phyloP scores from a whole-genome alignment of 1,140 invertebrate species.

The Hyles euphorbiae region DNA sequence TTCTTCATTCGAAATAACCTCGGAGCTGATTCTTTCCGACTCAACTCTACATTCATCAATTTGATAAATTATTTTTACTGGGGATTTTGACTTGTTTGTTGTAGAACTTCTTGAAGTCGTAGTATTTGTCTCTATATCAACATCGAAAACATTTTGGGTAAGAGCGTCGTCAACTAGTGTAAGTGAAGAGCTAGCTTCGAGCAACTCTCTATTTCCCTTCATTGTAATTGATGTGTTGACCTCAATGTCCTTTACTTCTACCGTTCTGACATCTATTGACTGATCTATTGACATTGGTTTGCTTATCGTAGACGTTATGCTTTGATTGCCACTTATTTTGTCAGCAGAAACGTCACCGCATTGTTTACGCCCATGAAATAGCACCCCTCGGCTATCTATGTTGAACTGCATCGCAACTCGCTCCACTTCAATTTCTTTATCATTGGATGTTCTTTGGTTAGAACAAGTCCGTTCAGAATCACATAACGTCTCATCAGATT shows the following conservation, averaged over 20 bases:
- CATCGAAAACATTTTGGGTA: conserved; percentile 19
- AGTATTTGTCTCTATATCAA: conserved; percentile 18
- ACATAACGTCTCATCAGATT: conserved; percentile 16
- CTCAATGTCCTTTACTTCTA: conserved; percentile 34
- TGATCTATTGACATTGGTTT: conserved; percentile 34
- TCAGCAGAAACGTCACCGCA: conserved; percentile 18
- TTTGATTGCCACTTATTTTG: conserved; percentile 15
- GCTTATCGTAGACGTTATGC: conserved; percentile 27
- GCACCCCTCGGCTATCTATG: conserved; percentile 13
- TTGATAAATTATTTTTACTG: conserved; percentile 38
- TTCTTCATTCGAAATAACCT: conserved; percentile 31
- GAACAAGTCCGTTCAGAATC: conserved; percentile 8
- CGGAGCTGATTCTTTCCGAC: conserved; percentile 28
- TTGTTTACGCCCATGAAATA: conserved; percentile 10
- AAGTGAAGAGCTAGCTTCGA: conserved; percentile 44
- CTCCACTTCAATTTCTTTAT: conserved; percentile 23
- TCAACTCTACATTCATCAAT: conserved; percentile 22
- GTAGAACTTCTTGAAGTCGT: neutral
- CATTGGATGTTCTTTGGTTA: conserved; percentile 5
- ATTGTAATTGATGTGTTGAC: conserved; percentile 55
- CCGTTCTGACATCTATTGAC: conserved; percentile 22
- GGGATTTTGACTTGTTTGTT: conserved; percentile 15
- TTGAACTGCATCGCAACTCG: conserved; percentile 31
- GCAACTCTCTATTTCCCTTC: conserved; percentile 49
- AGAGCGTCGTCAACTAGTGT: conserved; percentile 52